Percentiles rank a stretch among this genome's conserved stretches.
Evolutionary conservation across 2,113 vertebrate genomes (phyloP).

Genomic region (Microtus pennsylvanicus): DNA sequence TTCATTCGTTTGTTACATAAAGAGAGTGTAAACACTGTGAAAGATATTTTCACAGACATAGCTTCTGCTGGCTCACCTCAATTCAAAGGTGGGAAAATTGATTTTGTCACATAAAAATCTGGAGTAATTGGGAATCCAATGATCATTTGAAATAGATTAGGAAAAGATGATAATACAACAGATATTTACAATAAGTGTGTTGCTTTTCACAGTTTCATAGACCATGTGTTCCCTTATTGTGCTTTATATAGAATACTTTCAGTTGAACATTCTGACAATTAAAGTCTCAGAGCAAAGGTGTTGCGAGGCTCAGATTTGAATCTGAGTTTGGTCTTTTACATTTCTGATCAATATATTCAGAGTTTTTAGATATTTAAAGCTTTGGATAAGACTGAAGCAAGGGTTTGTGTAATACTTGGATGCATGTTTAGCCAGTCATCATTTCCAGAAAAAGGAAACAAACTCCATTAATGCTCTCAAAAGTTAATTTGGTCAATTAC

Average conservation of each 20-base stretch:
- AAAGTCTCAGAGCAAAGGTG: background rate
- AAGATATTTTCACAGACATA: background rate
- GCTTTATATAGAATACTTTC: background rate
- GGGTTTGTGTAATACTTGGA: background rate
- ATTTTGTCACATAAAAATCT: constrained; percentile 3
- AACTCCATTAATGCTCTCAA: background rate
- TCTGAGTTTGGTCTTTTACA: background rate
- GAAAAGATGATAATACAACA: background rate
- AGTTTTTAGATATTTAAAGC: background rate
- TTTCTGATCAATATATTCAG: background rate
- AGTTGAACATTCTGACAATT: background rate
- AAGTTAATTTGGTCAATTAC: background rate
- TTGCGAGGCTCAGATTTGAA: background rate
- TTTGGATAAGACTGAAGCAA: background rate
- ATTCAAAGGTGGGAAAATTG: background rate
- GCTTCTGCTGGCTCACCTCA: background rate
- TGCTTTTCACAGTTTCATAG: background rate
- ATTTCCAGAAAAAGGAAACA: background rate
- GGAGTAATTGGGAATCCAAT: background rate
- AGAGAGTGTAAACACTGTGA: background rate
- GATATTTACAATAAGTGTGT: background rate
- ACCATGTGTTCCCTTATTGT: background rate
- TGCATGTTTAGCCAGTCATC: background rate
- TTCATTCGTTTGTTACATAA: background rate
- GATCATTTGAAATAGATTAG: background rate